phyloP scores from a whole-genome alignment of 2,797 vertebrate genomes.

The Molossus molossus region DNA sequence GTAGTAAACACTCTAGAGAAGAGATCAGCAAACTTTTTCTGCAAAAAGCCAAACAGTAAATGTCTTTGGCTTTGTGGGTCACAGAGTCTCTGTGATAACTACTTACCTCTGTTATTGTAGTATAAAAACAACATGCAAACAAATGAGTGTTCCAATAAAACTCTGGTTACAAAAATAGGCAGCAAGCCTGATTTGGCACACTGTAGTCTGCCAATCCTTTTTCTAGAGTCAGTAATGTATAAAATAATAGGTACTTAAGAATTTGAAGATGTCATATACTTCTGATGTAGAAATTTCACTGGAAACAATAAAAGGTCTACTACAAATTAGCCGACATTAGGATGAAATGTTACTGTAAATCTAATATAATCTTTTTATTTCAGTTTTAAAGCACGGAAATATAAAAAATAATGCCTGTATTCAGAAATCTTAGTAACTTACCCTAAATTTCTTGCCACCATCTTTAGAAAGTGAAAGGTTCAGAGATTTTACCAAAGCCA shows the following conservation, averaged over 20 bases:
- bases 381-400: constrained; percentile 55
- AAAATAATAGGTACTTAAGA: not conserved
- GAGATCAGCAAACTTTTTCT: constrained; percentile 11
- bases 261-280: not conserved
- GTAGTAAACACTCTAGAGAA: not conserved
- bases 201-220: not conserved
- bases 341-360: not conserved
- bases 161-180: constrained; percentile 25
- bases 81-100: not conserved
- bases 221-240: not conserved
- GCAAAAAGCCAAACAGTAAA: not conserved
- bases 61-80: not conserved
- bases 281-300: constrained; percentile 32
- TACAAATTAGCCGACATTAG: constrained; percentile 7
- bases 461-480: constrained; percentile 92
- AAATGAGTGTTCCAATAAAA: constrained; percentile 22
- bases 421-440: constrained; percentile 80
- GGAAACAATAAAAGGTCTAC: constrained; percentile 28
- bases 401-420: constrained; percentile 10
- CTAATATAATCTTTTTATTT: constrained; percentile 1
- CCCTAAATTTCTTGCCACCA: constrained; percentile 93
- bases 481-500: constrained; percentile 89
- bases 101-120: not conserved
- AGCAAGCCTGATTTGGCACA: not conserved
- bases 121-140: constrained; percentile 2